A percentile compares a stretch with the other conserved stretches of the same genome.
Evolutionary conservation across 2,113 vertebrate genomes (phyloP).

Genomic region (Eulemur rufifrons): DNA sequence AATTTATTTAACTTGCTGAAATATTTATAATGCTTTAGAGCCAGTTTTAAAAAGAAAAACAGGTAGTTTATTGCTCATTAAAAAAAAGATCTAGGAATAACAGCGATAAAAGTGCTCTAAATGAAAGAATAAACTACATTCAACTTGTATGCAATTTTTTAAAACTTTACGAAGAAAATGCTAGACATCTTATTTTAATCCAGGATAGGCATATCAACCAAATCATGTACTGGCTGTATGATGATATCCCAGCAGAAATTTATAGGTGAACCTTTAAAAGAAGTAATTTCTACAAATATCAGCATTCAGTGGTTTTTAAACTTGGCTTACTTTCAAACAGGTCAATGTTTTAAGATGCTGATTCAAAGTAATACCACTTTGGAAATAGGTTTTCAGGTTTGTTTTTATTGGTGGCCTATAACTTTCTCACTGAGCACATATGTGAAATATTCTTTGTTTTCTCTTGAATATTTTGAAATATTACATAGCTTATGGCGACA

Average conservation of each 20-base stretch:
- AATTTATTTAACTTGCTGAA: slow-evolving; percentile 57
- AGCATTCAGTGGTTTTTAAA: slow-evolving; percentile 66
- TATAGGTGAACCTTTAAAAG: slow-evolving; percentile 68
- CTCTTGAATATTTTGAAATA: slow-evolving; percentile 54
- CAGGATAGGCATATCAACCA: slow-evolving; percentile 65
- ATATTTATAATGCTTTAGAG: slow-evolving; percentile 60
- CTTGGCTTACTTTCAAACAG: slow-evolving; percentile 80
- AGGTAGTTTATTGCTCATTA: slow-evolving; percentile 63
- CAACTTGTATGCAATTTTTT: slow-evolving; percentile 35
- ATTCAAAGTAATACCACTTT: slow-evolving; percentile 47
- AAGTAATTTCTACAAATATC: slow-evolving; percentile 80
- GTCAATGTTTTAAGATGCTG: slow-evolving; percentile 70
- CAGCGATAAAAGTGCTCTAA: slow-evolving; percentile 59
- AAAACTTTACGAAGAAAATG: slow-evolving; percentile 77
- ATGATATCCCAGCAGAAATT: slow-evolving; percentile 59
- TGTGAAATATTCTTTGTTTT: slow-evolving; percentile 57
- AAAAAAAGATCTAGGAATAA: slow-evolving; percentile 63
- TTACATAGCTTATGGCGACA: not conserved
- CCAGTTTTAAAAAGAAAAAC: slow-evolving; percentile 73
- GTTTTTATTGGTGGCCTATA: slow-evolving; percentile 59
- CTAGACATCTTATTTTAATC: slow-evolving; percentile 57
- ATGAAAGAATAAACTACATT: slow-evolving; percentile 63
- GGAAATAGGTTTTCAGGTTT: slow-evolving; percentile 67
- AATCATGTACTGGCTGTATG: slow-evolving; percentile 59
- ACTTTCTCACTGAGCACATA: slow-evolving; percentile 8